Conservation (phyloP, 2,888 invertebrate species). For the Agriopis aurantiaria region DNA sequence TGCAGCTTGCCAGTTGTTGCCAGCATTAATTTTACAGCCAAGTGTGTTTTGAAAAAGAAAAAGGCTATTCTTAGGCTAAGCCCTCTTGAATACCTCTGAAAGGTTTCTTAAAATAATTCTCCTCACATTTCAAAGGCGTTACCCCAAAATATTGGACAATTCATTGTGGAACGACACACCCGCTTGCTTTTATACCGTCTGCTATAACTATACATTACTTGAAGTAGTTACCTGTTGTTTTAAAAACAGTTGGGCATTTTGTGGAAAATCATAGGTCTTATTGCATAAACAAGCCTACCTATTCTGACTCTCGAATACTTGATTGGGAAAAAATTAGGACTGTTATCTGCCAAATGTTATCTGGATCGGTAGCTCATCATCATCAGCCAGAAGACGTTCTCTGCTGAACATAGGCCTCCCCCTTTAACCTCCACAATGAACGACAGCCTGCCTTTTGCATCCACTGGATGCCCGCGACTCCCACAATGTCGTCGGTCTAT, state of each 20-base stretch:
- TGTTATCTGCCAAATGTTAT: too few species aligned
- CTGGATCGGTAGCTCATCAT: too few species aligned
- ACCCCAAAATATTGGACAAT: background rate
- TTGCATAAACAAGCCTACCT: background rate
- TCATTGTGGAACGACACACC: background rate
- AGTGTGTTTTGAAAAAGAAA: background rate
- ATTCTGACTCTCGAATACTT: too few species aligned
- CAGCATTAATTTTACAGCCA: background rate
- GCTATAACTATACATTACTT: background rate
- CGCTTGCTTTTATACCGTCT: background rate
- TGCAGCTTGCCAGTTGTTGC: background rate
- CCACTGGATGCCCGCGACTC: too few species aligned
- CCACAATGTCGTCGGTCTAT: too few species aligned
- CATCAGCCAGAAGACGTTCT: too few species aligned
- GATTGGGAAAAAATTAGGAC: too few species aligned
- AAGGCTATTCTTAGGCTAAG: background rate
- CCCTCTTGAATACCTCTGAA: background rate
- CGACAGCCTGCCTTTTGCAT: too few species aligned
- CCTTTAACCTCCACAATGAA: too few species aligned
- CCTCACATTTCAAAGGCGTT: background rate
- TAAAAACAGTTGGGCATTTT: background rate
- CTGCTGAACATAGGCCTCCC: too few species aligned
- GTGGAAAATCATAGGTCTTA: background rate
- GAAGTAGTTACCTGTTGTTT: slow-evolving; percentile 5
- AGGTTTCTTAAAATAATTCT: background rate